Evolutionary conservation across 2,888 invertebrate species (phyloP), one percentile per base, ranked within the genome.

Genomic region (Drosophila koepferae): DNA sequence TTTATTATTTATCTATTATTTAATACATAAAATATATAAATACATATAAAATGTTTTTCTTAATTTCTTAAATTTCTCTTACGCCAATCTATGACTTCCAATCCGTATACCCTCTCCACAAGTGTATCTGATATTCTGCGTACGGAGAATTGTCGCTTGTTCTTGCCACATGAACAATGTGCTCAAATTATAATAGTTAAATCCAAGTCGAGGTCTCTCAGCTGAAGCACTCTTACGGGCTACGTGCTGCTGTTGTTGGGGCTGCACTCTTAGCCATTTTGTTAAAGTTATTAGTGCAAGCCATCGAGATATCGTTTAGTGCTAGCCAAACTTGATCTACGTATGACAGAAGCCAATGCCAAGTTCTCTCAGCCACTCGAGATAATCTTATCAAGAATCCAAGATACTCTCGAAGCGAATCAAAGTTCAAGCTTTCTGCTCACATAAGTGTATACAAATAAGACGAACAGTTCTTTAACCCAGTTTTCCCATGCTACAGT

Each of bases 131-230:
- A 55, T 31, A 31, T 41, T 41, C 55, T 7, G 7, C 12, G n/a
- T 36, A 6, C 1, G 10, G 1, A 23, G n/a, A 8, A 28, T 2
- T 9, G n/a, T 36, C 9, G 18, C n/a, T 55, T n/a, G 41, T n/a
- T 41, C 55, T 55, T 55, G 28, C 18, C 41, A 1, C 14, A 55
- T 18, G 40, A 41, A 55, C 55, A 55, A 55, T 55, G 28, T 55
- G 28, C 16, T 16, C 40, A 41, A 41, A 55, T 55, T 55, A 41
- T 31, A 31, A 55, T 55, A 55, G 55, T 31, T 31, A 31, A 41
- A 41, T 41, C 16, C 53, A 54, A 54, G 53, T 38, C 53, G 53
- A 54, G 53, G 53, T 54, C 53, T 54, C 23, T 9, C 23, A 14
- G 36, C 16, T 54, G 53, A 54, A 54, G 38, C 12, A 55, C 55